Percentiles rank a stretch among this genome's conserved stretches.
Evolutionary conservation across 2,888 invertebrate genomes (phyloP).

Genomic region (Oxytorus armatus): DNA sequence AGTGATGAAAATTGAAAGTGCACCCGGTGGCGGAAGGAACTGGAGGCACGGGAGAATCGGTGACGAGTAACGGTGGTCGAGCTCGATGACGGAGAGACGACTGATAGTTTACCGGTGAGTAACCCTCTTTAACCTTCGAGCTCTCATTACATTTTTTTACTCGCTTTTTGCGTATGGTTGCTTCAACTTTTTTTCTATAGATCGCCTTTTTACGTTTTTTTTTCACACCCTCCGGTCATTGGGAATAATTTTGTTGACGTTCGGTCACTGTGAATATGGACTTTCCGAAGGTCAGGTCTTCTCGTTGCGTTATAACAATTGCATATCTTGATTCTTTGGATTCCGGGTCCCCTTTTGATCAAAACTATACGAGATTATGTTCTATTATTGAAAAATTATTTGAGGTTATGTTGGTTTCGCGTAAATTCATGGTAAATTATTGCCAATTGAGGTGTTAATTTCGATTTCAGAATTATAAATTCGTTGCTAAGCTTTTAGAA

Average conservation of each 20-base stretch:
- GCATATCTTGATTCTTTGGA: background rate
- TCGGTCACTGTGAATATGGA: no score
- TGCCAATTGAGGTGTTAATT: no score
- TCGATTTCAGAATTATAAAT: no score
- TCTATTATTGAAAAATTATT: no score
- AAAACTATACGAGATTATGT: no score
- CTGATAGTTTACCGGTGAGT: conserved; percentile 43
- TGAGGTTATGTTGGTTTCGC: no score
- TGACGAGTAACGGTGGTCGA: background rate
- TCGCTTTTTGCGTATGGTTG: no score
- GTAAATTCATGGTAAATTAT: no score
- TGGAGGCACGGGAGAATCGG: conserved; percentile 5
- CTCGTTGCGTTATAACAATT: background rate
- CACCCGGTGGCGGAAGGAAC: background rate
- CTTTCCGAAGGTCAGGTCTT: background rate
- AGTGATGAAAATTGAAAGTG: conserved; percentile 47
- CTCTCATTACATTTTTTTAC: background rate
- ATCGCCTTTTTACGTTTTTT: background rate
- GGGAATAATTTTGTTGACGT: no score
- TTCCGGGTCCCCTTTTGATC: conserved; percentile 1
- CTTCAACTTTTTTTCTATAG: no score
- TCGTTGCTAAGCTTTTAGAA: no score
- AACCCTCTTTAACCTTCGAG: background rate
- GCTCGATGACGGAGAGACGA: conserved; percentile 14
- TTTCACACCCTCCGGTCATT: no score